These are phyloP conservation scores for Cecropterus lyciades DNA, from an alignment of 1,140 invertebrate species.

Conservation along the genomic window DNA sequence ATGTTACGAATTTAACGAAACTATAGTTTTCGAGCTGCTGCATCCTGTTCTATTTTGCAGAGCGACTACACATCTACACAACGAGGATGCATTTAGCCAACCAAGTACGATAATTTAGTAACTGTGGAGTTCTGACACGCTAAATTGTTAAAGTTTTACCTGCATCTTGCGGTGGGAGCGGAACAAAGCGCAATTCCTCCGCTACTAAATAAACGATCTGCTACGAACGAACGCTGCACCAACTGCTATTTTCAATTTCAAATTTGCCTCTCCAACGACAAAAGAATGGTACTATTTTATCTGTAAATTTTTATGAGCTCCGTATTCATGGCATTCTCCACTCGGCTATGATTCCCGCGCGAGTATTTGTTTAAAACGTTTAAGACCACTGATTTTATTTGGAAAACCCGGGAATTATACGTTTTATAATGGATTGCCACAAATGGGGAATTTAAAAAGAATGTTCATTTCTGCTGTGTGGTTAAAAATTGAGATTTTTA, in stretches of 20 bases:
- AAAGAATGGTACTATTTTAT: conserved; percentile 60
- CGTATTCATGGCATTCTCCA: conserved; percentile 24
- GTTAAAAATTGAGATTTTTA: no score
- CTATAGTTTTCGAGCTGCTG: neutral
- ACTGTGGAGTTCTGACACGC: conserved; percentile 39
- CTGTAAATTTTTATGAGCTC: conserved; percentile 45
- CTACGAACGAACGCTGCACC: conserved; percentile 42
- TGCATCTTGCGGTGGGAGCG: conserved; percentile 55
- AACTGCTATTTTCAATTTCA: conserved; percentile 67
- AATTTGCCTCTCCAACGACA: conserved; percentile 60
- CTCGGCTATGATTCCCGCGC: conserved; percentile 11
- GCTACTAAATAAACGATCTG: conserved; percentile 59
- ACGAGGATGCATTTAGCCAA: conserved; percentile 14
- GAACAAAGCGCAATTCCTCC: conserved; percentile 51
- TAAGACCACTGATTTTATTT: conserved; percentile 26
- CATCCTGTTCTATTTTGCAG: neutral
- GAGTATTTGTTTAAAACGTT: conserved; percentile 25
- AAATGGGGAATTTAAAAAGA: neutral
- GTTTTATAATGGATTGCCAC: conserved; percentile 21
- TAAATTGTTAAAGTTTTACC: conserved; percentile 60
- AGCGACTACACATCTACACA: conserved; percentile 5
- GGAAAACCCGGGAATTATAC: conserved; percentile 2
- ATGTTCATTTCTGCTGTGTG: neutral
- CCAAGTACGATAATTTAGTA: conserved; percentile 24
- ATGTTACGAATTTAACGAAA: no score